A percentile compares a stretch with the other conserved stretches of the same genome.
Evolutionary conservation across 2,888 invertebrate genomes (phyloP).

Genomic region (Pammene aurita): DNA sequence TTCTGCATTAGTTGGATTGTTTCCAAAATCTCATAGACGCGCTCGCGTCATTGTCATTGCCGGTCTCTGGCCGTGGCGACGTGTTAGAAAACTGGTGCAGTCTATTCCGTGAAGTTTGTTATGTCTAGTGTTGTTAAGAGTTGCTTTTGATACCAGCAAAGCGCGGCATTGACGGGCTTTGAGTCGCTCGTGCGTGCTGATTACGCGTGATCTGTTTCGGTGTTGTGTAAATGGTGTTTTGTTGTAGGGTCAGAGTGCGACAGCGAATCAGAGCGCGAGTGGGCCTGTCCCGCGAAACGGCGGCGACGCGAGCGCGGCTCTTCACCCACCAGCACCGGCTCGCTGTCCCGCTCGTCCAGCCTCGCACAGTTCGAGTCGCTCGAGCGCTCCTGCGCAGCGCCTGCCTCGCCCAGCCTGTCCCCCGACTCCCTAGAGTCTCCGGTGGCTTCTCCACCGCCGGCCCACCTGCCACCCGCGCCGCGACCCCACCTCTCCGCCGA

Average conservation of each 20-base stretch:
- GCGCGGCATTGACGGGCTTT: not conserved
- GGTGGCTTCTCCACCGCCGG: conserved; percentile 69
- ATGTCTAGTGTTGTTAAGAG: conserved; percentile 2
- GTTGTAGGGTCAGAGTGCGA: conserved; percentile 80
- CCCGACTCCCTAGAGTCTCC: conserved; percentile 79
- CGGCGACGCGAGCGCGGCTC: conserved; percentile 84
- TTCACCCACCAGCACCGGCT: conserved; percentile 77
- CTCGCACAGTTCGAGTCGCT: conserved; percentile 93
- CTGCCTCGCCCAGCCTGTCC: conserved; percentile 72
- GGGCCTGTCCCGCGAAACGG: conserved; percentile 87
- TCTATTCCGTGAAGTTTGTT: conserved; percentile 2
- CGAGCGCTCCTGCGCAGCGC: conserved; percentile 84
- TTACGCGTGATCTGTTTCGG: not conserved
- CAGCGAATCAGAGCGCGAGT: conserved; percentile 84
- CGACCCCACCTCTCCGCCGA: conserved; percentile 86
- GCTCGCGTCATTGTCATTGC: conserved; percentile 72
- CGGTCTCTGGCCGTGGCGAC: conserved; percentile 60
- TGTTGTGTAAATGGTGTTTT: conserved; percentile 47
- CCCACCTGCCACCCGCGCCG: conserved; percentile 58
- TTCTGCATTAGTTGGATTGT: conserved; percentile 60
- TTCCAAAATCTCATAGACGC: conserved; percentile 63
- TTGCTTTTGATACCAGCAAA: not conserved
- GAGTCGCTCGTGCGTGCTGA: not conserved
- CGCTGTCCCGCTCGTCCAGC: conserved; percentile 90
- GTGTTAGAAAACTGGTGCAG: conserved; percentile 43